Percentiles rank a stretch among this genome's conserved stretches.
Evolutionary conservation across 2,888 invertebrate species (phyloP).

Genomic region (Acanthosepion lycidas): DNA sequence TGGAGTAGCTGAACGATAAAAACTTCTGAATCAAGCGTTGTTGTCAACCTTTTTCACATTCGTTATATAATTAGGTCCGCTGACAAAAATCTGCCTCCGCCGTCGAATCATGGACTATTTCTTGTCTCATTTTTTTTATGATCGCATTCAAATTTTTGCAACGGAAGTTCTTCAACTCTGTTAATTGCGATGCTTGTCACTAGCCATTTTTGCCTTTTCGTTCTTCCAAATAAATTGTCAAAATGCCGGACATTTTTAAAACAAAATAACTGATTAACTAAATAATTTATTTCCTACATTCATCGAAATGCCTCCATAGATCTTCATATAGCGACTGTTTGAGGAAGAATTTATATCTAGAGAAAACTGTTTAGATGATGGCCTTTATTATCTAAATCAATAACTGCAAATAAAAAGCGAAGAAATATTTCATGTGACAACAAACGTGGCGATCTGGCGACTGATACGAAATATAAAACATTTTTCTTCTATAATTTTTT

Average conservation of each 20-base stretch:
- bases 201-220: background rate
- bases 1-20: background rate
- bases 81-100: slow-evolving; percentile 15
- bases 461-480: background rate
- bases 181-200: background rate
- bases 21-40: background rate
- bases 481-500: background rate
- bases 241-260: background rate
- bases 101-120: background rate
- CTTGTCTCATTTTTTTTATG: background rate
- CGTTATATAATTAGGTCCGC: background rate
- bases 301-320: background rate
- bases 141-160: background rate
- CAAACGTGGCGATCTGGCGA: background rate
- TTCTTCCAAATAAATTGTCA: background rate
- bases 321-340: background rate
- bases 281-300: background rate
- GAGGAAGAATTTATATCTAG: background rate
- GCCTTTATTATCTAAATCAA: background rate
- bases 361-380: background rate
- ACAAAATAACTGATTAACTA: background rate
- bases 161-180: background rate
- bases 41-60: background rate
- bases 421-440: background rate
- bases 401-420: background rate